Percentiles rank a stretch among this genome's conserved stretches.
These are phyloP conservation scores for Aspidapion aeneum DNA, from an alignment of 2,888 invertebrate species.

Conservation along the genomic window DNA sequence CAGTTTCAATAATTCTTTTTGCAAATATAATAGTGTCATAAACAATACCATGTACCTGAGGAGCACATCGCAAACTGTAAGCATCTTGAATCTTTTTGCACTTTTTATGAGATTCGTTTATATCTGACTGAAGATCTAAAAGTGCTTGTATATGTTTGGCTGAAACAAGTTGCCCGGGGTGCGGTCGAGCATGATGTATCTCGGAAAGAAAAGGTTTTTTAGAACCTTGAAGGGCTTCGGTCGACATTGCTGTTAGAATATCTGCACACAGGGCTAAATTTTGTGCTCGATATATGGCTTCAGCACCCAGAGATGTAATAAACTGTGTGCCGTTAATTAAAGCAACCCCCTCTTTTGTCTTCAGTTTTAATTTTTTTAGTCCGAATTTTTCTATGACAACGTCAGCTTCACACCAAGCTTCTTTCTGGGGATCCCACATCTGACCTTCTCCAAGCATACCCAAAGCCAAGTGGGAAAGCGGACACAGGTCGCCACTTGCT, in stretches of 20 bases:
- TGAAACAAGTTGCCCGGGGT: slow-evolving; percentile 58
- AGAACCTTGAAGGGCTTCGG: slow-evolving; percentile 64
- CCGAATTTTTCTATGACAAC: slow-evolving; percentile 49
- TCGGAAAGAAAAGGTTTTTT: slow-evolving; percentile 61
- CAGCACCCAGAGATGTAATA: slow-evolving; percentile 61
- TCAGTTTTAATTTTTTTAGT: slow-evolving; percentile 53
- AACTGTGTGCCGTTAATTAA: slow-evolving; percentile 67
- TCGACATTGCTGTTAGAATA: slow-evolving; percentile 59
- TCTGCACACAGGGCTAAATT: slow-evolving; percentile 60
- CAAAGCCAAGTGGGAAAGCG: slow-evolving; percentile 61
- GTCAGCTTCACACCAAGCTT: slow-evolving; percentile 58
- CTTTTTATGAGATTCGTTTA: slow-evolving; percentile 55
- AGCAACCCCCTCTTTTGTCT: slow-evolving; percentile 62
- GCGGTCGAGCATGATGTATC: slow-evolving; percentile 59
- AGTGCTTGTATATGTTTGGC: slow-evolving; percentile 57
- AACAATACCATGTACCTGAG: slow-evolving; percentile 63
- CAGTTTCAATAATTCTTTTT: slow-evolving; percentile 54
- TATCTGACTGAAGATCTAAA: slow-evolving; percentile 61
- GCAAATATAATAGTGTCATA: slow-evolving; percentile 64
- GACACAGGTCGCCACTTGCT: slow-evolving; percentile 64
- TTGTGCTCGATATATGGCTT: slow-evolving; percentile 58
- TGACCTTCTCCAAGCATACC: slow-evolving; percentile 64
- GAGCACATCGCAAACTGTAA: slow-evolving; percentile 62
- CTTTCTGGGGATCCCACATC: slow-evolving; percentile 51
- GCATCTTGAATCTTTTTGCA: slow-evolving; percentile 65